phyloP scores from a whole-genome alignment of 2,113 vertebrate species.

The Anolis carolinensis region DNA sequence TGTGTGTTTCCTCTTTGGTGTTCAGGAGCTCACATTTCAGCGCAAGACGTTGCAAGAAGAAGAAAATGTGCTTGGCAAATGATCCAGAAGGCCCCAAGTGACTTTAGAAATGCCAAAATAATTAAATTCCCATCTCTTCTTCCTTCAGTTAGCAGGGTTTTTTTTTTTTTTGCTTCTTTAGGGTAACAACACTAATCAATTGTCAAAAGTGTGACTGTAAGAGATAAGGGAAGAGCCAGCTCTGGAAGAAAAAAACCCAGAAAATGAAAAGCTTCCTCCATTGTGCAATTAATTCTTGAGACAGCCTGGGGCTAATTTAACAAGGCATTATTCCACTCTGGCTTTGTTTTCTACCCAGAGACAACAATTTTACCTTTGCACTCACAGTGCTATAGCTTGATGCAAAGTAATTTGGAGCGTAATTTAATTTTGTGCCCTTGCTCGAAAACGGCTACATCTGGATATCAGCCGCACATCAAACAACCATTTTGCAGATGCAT shows the following conservation, averaged over 20 bases:
- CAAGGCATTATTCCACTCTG: conserved; percentile 54
- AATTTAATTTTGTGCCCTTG: conserved; percentile 66
- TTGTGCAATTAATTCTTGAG: conserved; percentile 64
- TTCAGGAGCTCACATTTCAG: background rate
- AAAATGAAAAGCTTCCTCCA: conserved; percentile 56
- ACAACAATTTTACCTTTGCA: conserved; percentile 53
- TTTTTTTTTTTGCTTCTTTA: background rate
- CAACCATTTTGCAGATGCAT: conserved; percentile 46
- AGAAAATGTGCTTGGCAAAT: background rate
- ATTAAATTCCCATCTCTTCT: conserved; percentile 55
- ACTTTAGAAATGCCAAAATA: conserved; percentile 53
- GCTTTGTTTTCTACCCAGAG: conserved; percentile 58
- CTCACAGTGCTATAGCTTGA: conserved; percentile 49
- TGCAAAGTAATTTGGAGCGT: conserved; percentile 62
- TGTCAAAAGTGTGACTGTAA: conserved; percentile 57
- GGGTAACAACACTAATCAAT: conserved; percentile 50
- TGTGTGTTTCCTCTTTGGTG: too few species aligned
- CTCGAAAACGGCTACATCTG: conserved; percentile 65
- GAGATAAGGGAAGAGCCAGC: conserved; percentile 58
- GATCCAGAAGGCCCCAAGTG: conserved; percentile 28
- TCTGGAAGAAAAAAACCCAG: conserved; percentile 19
- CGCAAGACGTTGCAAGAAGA: background rate
- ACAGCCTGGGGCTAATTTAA: conserved; percentile 63
- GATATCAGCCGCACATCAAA: conserved; percentile 49
- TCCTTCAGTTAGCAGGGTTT: conserved; percentile 47